phyloP scores from a whole-genome alignment of 1,140 invertebrate species.

The Solenopsis fugax region DNA sequence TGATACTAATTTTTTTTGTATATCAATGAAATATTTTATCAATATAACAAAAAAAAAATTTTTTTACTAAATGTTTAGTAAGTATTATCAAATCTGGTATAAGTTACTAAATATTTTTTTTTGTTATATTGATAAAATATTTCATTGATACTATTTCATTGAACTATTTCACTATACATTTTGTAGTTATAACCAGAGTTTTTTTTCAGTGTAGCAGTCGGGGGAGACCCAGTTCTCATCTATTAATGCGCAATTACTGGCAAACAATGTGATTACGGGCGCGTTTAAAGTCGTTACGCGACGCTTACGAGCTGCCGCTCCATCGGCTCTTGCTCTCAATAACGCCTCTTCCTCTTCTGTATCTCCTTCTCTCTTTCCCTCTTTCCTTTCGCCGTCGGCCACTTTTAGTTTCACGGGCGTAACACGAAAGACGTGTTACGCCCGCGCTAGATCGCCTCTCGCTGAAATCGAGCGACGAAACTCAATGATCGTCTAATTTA shows the following conservation, averaged over 20 bases:
- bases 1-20: no score
- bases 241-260: conserved; percentile 82
- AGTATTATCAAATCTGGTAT: no score
- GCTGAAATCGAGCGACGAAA: conserved; percentile 39
- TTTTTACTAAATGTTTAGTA: no score
- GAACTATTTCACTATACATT: no score
- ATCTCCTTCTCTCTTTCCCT: conserved; percentile 34
- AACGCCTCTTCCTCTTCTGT: conserved; percentile 69
- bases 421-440: conserved; percentile 14
- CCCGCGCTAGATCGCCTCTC: conserved; percentile 18
- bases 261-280: conserved; percentile 82
- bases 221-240: conserved; percentile 82
- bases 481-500: conserved; percentile 48
- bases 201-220: conserved; percentile 21
- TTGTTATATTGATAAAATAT: no score
- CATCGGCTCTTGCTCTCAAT: conserved; percentile 38
- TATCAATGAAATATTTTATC: no score
- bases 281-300: conserved; percentile 79
- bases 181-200: no score
- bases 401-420: conserved; percentile 69
- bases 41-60: no score
- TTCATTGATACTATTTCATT: no score
- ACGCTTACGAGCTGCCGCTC: conserved; percentile 63
- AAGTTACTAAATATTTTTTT: no score
- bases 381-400: conserved; percentile 33